Percentiles rank a stretch among this genome's conserved stretches.
Evolutionary conservation across 2,888 invertebrate species (phyloP).

Genomic region (Germaria angustata): DNA sequence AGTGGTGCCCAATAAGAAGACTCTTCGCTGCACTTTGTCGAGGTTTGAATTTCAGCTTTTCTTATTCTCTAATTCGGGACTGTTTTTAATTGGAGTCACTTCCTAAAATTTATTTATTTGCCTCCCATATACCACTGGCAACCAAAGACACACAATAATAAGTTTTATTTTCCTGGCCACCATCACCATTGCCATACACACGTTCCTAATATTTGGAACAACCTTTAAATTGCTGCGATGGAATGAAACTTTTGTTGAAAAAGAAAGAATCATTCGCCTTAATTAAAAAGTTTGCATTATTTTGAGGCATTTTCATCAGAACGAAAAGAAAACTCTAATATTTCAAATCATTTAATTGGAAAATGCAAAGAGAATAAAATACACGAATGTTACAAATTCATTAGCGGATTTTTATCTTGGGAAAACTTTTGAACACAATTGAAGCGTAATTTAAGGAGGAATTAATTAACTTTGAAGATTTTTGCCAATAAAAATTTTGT

Average conservation of each 20-base stretch:
- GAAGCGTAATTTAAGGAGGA: constrained; percentile 10
- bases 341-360: constrained; percentile 29
- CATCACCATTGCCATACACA: background rate
- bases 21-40: too few species aligned
- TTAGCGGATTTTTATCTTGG: background rate
- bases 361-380: background rate
- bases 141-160: background rate
- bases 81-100: background rate
- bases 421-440: constrained; percentile 3
- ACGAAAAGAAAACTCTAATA: background rate
- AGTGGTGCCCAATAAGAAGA: too few species aligned
- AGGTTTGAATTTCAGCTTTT: too few species aligned
- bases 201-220: constrained; percentile 4
- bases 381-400: constrained; percentile 14
- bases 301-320: background rate
- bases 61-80: background rate
- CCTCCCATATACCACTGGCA: background rate
- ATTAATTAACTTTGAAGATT: background rate
- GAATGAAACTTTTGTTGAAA: background rate
- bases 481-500: background rate
- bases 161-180: background rate
- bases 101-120: background rate
- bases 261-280: background rate
- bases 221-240: background rate
- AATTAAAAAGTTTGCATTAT: constrained; percentile 11